phyloP scores from a whole-genome alignment of 2,797 vertebrate species.

The Microctenopoma lineatum region DNA sequence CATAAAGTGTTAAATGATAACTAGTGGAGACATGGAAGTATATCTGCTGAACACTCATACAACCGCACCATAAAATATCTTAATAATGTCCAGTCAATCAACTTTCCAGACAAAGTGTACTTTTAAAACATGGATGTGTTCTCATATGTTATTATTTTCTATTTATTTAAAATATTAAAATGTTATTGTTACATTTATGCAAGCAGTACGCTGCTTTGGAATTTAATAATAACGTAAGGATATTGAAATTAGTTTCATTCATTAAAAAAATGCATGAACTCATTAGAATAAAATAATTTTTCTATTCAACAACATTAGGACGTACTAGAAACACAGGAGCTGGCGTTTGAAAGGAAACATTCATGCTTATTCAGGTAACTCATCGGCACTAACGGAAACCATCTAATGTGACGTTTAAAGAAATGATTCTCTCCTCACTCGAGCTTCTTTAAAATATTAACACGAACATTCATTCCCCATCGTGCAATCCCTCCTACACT shows the following conservation, averaged over 20 bases:
- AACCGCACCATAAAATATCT: constrained; percentile 5
- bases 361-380: constrained; percentile 33
- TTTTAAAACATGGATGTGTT: constrained; percentile 2
- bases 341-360: constrained; percentile 32
- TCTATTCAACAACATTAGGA: constrained; percentile 44
- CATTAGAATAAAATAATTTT: constrained; percentile 42
- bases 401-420: constrained; percentile 27
- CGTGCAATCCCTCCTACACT: constrained; percentile 68
- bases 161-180: constrained; percentile 1
- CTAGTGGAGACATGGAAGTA: constrained; percentile 3
- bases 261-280: constrained; percentile 57
- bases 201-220: constrained; percentile 27
- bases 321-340: constrained; percentile 40
- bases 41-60: constrained; percentile 18
- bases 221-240: constrained; percentile 21
- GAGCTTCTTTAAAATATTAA: constrained; percentile 22
- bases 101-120: not conserved
- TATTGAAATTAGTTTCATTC: constrained; percentile 49
- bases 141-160: constrained; percentile 2
- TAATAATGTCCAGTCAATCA: not conserved
- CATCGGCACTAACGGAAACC: constrained; percentile 39
- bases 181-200: not conserved
- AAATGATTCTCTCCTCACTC: constrained; percentile 22
- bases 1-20: constrained; percentile 36
- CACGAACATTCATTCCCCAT: constrained; percentile 44